Conservation (phyloP, 2,888 invertebrate genomes). For the Heliconius erato region DNA sequence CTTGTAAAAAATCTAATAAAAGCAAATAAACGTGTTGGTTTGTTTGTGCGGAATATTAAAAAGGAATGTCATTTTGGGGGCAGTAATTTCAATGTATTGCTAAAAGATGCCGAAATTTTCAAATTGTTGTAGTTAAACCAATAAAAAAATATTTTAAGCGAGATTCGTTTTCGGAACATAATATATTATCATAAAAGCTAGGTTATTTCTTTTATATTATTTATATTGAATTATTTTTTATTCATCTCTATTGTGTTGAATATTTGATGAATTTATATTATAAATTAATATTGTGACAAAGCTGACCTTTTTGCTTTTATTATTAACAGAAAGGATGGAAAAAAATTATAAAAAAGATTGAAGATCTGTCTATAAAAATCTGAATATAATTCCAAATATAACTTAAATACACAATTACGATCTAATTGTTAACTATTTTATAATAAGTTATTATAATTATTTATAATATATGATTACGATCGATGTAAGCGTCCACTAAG, state of each 20-base stretch:
- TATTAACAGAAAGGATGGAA: neutral
- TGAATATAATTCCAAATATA: neutral
- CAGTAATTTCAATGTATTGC: neutral
- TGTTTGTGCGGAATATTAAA: neutral
- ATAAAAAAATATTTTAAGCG: too few species aligned
- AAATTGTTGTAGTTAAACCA: neutral
- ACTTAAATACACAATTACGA: neutral
- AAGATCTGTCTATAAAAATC: neutral
- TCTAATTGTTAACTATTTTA: constrained; percentile 8
- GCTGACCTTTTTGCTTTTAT: neutral
- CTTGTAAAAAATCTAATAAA: neutral
- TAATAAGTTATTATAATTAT: constrained; percentile 15
- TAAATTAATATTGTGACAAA: too few species aligned
- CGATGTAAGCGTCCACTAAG: constrained; percentile 17
- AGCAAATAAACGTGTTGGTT: neutral
- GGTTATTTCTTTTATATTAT: neutral
- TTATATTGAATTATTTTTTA: neutral
- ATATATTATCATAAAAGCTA: too few species aligned
- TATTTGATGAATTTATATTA: neutral
- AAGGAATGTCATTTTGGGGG: neutral
- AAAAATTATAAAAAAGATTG: neutral
- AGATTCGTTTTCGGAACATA: too few species aligned
- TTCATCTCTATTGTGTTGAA: neutral
- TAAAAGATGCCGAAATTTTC: neutral
- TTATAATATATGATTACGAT: constrained; percentile 5